Evolutionary conservation across 92 coral and sea anemone species (phyloP), one percentile per base, ranked within the genome.

Genomic region (Scolanthus callimorphus): DNA sequence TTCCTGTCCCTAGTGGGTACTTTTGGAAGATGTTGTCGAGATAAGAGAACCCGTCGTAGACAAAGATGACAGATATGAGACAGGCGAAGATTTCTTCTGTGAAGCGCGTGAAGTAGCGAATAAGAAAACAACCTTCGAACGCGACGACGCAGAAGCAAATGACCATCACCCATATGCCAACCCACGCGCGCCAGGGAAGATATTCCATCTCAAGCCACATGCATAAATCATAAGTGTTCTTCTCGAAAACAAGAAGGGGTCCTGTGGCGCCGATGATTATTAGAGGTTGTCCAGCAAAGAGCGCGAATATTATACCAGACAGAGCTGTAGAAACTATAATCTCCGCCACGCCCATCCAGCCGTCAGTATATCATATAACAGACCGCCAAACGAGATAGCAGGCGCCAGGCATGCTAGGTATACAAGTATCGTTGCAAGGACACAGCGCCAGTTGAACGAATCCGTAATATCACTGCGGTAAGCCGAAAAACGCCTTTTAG

Each of bases 271-370:
- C 88, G 44, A 88, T 84, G 24, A 94, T 94, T 10, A 86, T 94
- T 13, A 94, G 88, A 1, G 99, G 99, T 50, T 94, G 99, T 0
- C 99, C 99, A 29, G 94, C 99, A 27, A 94, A 81, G 11, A 94
- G 75, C 22, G 94, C 79, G 62, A 94, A 94, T 17, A 94, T 48
- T 17, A 89, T 49, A 27, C 99, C 99, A 22, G 82, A 85, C 13
- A 94, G 56, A 27, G 95, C 96, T 3, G 94, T 94, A 6, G 99
- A 87, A 2, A 89, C 20, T 20, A 94, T 85, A 82, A 90, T 94
- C 59, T 94, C 99, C 29, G 99, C 76, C 20, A 89, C 99, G 38
- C 99, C 99, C 85, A 94, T 89, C 99, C 99, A 94, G 1, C 69
- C 83, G 23, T 86, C 41, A 17, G 99, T 94, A 45, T 84, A 56